A percentile compares a stretch with the other conserved stretches of the same genome.
These are phyloP conservation scores for Prochilodus magdalenae DNA, from an alignment of 2,113 vertebrate genomes.

Conservation along the genomic window DNA sequence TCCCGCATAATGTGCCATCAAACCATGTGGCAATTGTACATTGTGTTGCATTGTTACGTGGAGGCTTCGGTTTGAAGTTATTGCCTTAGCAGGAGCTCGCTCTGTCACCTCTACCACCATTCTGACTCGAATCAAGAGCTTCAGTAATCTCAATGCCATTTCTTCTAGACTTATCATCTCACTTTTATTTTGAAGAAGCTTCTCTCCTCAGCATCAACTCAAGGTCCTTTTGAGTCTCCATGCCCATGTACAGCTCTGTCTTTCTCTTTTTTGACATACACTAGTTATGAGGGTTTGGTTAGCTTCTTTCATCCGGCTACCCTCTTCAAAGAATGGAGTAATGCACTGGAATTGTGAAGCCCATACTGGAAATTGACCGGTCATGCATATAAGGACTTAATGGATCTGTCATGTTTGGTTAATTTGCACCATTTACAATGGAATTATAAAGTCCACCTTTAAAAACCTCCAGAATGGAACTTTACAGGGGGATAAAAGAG, in stretches of 20 bases:
- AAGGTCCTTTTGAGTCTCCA: neutral
- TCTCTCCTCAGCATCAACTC: neutral
- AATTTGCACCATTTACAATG: too few species aligned
- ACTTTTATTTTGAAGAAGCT: neutral
- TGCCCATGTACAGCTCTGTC: neutral
- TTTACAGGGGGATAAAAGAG: too few species aligned
- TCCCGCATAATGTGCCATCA: neutral
- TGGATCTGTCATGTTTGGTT: too few species aligned
- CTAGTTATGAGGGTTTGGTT: too few species aligned
- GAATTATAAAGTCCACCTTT: too few species aligned
- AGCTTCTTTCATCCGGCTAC: too few species aligned
- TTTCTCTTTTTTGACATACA: neutral
- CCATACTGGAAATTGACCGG: too few species aligned
- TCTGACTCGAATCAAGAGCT: neutral
- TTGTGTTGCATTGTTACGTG: slow-evolving; percentile 19
- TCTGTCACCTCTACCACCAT: neutral
- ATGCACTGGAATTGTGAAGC: too few species aligned
- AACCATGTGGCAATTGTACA: neutral
- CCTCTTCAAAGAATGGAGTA: too few species aligned
- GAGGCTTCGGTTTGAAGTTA: slow-evolving; percentile 19
- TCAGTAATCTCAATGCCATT: neutral
- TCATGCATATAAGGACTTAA: too few species aligned
- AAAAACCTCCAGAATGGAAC: too few species aligned
- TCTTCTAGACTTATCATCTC: neutral
- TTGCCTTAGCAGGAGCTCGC: neutral